Conservation (phyloP, 2,113 vertebrate genomes). For the Anseranas semipalmata region DNA sequence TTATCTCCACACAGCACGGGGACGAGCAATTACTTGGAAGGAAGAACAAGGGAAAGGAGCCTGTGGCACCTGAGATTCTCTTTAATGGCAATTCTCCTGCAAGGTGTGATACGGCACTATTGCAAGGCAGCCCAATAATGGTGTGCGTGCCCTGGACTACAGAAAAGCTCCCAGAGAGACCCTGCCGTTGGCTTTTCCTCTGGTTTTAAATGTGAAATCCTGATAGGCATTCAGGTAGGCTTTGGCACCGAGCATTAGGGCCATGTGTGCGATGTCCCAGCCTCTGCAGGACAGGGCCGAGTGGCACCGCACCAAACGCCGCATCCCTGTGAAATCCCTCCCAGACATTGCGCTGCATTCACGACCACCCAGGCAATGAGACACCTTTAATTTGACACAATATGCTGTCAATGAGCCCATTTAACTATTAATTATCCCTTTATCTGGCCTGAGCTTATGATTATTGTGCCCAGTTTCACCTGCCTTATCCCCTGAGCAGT, state of each 20-base stretch:
- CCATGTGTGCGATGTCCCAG: not conserved
- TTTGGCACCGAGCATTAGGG: conserved; percentile 9
- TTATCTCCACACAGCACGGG: conserved; percentile 44
- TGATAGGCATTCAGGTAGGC: not conserved
- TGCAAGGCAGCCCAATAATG: not conserved
- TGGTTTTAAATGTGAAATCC: not conserved
- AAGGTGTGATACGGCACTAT: accelerated
- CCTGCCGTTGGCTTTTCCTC: not conserved
- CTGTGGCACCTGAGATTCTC: conserved; percentile 3
- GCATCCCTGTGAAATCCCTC: not conserved
- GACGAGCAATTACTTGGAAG: conserved; percentile 46
- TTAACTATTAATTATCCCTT: conserved; percentile 33
- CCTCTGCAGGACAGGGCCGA: not conserved
- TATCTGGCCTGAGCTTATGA: not conserved
- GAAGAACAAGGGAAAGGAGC: not conserved
- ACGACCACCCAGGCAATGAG: not conserved
- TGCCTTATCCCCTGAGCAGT: not conserved
- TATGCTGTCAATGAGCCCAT: conserved; percentile 28
- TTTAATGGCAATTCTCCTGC: not conserved
- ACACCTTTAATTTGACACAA: not conserved
- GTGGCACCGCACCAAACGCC: not conserved
- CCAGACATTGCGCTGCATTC: not conserved
- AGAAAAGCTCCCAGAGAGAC: not conserved
- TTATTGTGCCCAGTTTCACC: not conserved
- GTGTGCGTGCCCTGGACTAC: accelerated